phyloP scores from a whole-genome alignment of 2,797 vertebrate species.

The Spatula clypeata region DNA sequence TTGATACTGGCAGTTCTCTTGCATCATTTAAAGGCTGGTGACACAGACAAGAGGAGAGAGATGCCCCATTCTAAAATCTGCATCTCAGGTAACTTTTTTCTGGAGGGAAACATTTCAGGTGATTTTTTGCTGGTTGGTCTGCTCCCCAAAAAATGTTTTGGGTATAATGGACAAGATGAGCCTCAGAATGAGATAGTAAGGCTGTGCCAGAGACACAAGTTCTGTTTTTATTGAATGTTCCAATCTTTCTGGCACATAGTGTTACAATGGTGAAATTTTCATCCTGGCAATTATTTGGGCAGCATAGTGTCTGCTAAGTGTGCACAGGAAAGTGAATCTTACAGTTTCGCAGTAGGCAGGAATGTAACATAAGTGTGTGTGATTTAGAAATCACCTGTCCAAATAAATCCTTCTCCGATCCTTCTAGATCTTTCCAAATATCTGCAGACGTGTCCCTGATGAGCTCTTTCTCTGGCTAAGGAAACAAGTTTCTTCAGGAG shows the following conservation, averaged over 20 bases:
- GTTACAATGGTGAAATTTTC: not conserved
- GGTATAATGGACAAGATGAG: not conserved
- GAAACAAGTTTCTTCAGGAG: not conserved
- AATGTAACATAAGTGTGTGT: not conserved
- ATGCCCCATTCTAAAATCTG: not conserved
- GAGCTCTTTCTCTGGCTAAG: not conserved
- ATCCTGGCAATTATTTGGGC: not conserved
- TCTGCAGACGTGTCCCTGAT: too few species aligned
- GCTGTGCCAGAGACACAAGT: not conserved
- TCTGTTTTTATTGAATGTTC: not conserved
- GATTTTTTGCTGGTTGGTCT: not conserved
- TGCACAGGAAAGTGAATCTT: not conserved
- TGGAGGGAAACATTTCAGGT: not conserved
- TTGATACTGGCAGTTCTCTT: conserved; percentile 5
- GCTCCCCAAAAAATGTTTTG: not conserved
- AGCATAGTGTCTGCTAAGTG: not conserved
- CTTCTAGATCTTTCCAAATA: not conserved
- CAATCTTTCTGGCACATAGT: not conserved
- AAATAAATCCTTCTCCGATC: not conserved
- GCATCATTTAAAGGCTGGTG: not conserved
- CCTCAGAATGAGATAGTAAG: not conserved
- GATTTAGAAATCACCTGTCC: not conserved
- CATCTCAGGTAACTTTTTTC: not conserved
- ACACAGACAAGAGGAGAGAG: conserved; percentile 18
- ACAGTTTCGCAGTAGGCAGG: not conserved